These are phyloP conservation scores for Busseola fusca DNA, from an alignment of 2,888 invertebrate genomes.

Conservation along the genomic window DNA sequence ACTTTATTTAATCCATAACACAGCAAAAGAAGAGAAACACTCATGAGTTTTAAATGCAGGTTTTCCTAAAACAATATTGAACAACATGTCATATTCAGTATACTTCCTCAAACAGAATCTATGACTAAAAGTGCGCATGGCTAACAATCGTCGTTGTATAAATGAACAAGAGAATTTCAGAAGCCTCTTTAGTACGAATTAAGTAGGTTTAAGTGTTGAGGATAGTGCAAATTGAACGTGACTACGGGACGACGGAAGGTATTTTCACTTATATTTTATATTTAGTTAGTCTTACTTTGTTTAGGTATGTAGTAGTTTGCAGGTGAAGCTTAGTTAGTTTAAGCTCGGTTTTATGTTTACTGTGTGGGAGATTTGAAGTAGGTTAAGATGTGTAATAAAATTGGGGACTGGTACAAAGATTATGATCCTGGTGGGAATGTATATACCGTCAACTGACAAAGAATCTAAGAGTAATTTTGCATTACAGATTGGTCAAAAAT, in stretches of 20 bases:
- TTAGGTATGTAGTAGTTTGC: constrained; percentile 47
- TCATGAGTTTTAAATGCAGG: background rate
- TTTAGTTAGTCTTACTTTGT: constrained; percentile 49
- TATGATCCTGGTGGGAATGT: background rate
- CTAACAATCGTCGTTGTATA: constrained; percentile 76
- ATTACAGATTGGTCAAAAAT: background rate
- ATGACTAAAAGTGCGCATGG: constrained; percentile 68
- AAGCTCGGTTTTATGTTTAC: constrained; percentile 45
- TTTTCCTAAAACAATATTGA: background rate
- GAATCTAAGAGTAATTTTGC: background rate
- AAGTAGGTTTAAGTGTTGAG: constrained; percentile 77
- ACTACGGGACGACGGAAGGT: constrained; percentile 50
- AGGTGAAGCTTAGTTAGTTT: constrained; percentile 43
- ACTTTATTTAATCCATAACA: background rate
- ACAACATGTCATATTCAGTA: constrained; percentile 44
- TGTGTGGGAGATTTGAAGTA: constrained; percentile 32
- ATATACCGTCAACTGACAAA: background rate
- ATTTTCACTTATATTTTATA: constrained; percentile 55
- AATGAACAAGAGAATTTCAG: constrained; percentile 78
- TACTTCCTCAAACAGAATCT: constrained; percentile 32
- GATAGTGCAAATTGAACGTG: constrained; percentile 73
- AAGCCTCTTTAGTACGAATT: constrained; percentile 79
- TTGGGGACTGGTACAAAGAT: constrained; percentile 7
- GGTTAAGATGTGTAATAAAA: constrained; percentile 24
- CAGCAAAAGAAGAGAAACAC: background rate